Evolutionary conservation across 1,140 invertebrate species (phyloP), one percentile per base, ranked within the genome.

Genomic region (Hypsibius dujardini): DNA sequence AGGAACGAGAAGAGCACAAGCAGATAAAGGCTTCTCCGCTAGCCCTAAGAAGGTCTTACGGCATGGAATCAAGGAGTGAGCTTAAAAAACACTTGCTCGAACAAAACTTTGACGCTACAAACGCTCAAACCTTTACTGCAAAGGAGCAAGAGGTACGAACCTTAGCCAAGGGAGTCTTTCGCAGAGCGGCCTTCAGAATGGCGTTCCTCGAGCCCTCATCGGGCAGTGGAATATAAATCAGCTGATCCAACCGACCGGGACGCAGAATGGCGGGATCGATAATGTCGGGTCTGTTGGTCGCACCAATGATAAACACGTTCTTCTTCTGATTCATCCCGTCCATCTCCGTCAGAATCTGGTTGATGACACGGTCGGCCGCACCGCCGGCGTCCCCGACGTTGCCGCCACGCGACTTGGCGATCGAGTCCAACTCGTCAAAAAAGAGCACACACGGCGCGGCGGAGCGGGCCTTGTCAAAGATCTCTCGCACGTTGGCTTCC

Each of bases 271-370:
- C 96, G 56, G 94, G 90, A 84, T 99, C 96, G 80, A 99, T 98
- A 76, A 99, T 98, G 79, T 99, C 95, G 74, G 81, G 84, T 72
- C 84, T 76, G 81, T 93, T 94, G n/a, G 91, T 94, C 46, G 91
- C 90, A 79, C 94, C 96, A 80, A 99, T 99, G 74, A 99, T 98
- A 78, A 99, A 99, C 1, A 99, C 95, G 80, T 99, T 99, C 81
- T 99, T 99, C 84, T 99, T 99, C 42, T 93, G 90, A 45, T 92
- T 91, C 95, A 99, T 99, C 75, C 96, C 95, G 80, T 99, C 96
- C 95, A 99, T 99, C 83, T 99, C 96, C 40, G 95, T 99, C 62
- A 99, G 84, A 77, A 99, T 93, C 84, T 99, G 95, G 82, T 99
- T 99, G 79, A 99, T 98, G 40, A 99, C 96, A 75, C 96, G 85